Conservation (phyloP, 2,888 invertebrate species). For the Cordylochernes scorpioides region DNA sequence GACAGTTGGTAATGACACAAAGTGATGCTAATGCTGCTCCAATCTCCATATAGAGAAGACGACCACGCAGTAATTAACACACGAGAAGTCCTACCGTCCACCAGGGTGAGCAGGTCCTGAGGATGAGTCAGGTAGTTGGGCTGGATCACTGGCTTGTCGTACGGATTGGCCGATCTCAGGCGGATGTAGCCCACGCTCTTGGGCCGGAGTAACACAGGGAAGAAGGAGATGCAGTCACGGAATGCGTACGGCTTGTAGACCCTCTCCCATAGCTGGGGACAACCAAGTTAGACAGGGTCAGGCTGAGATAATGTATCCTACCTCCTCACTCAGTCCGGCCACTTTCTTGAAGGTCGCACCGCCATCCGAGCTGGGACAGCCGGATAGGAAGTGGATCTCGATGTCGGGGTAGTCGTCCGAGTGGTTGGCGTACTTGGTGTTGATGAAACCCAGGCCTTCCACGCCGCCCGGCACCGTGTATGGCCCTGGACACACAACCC, state of each 20-base stretch:
- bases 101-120: constrained; percentile 42
- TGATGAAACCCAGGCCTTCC: constrained; percentile 58
- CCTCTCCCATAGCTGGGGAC: constrained; percentile 13
- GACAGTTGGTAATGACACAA: too few species aligned
- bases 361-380: constrained; percentile 52
- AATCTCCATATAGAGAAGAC: too few species aligned
- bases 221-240: constrained; percentile 13
- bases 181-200: constrained; percentile 14
- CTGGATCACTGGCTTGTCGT: constrained; percentile 59
- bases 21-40: too few species aligned
- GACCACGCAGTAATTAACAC: too few species aligned
- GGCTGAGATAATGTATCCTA: constrained; percentile 2
- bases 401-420: constrained; percentile 73
- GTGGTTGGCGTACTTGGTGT: constrained; percentile 49
- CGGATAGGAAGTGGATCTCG: constrained; percentile 60
- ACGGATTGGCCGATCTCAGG: constrained; percentile 36
- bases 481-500: constrained; percentile 32
- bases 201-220: constrained; percentile 15
- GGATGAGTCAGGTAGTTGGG: constrained; percentile 72
- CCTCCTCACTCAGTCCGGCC: constrained; percentile 9
- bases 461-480: constrained; percentile 65
- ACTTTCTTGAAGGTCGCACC: constrained; percentile 24
- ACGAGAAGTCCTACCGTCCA: constrained; percentile 37
- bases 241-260: constrained; percentile 14
- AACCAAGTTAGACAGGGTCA: too few species aligned